These are phyloP conservation scores for Drosophila mojavensis DNA, from an alignment of 1,140 invertebrate species.

Conservation along the genomic window DNA sequence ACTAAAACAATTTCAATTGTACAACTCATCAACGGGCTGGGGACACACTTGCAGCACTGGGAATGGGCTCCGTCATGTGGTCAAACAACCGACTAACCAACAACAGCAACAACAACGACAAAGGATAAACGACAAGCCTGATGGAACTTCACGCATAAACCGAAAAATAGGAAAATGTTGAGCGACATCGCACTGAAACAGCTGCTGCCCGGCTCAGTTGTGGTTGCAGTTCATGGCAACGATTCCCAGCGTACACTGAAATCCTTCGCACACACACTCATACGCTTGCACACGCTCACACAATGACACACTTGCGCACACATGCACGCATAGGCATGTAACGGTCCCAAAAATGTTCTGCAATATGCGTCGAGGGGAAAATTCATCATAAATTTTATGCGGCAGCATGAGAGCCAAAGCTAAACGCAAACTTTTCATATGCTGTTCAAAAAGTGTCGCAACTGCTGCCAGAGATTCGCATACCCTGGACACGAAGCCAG, in stretches of 20 bases:
- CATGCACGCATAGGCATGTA: conserved; percentile 37
- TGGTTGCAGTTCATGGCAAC: conserved; percentile 72
- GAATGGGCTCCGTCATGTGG: conserved; percentile 67
- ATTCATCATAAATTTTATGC: conserved; percentile 82
- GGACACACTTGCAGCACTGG: conserved; percentile 18
- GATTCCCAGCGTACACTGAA: conserved; percentile 6
- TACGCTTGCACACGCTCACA: neutral
- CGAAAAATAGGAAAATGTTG: conserved; percentile 38
- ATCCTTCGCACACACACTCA: conserved; percentile 27
- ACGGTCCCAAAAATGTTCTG: conserved; percentile 76
- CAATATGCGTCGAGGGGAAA: conserved; percentile 78
- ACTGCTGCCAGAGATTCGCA: conserved; percentile 57
- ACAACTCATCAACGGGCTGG: conserved; percentile 29
- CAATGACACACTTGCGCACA: conserved; percentile 6
- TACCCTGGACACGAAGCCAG: conserved; percentile 15
- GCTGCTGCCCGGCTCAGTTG: conserved; percentile 66
- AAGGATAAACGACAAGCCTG: conserved; percentile 50
- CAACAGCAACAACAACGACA: conserved; percentile 33
- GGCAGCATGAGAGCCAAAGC: conserved; percentile 58
- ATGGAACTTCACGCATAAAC: conserved; percentile 58
- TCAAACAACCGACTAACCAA: conserved; percentile 64
- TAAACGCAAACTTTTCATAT: conserved; percentile 72
- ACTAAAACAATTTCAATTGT: conserved; percentile 58
- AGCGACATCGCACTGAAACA: conserved; percentile 57
- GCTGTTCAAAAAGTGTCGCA: conserved; percentile 59